phyloP scores from a whole-genome alignment of 2,797 vertebrate species.

The Babyrousa celebensis region DNA sequence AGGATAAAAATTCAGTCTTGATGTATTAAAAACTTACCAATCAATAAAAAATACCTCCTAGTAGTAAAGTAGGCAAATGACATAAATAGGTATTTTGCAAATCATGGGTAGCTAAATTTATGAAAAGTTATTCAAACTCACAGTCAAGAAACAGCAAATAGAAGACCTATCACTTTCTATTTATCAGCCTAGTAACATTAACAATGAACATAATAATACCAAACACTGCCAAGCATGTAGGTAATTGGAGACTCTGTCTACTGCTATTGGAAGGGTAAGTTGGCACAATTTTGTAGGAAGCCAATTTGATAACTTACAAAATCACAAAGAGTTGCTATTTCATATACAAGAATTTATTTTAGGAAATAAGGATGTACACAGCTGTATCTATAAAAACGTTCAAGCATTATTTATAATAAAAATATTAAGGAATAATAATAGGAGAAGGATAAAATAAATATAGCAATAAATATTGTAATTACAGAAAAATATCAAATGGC shows the following conservation, averaged over 20 bases:
- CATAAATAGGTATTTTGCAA: background rate
- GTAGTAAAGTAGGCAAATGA: constrained; percentile 24
- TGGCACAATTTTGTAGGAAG: background rate
- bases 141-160: background rate
- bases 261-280: background rate
- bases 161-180: constrained; percentile 1
- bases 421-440: constrained; percentile 1
- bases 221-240: background rate
- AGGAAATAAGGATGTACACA: constrained; percentile 5
- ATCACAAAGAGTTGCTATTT: background rate
- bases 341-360: background rate
- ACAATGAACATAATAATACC: background rate
- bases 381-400: background rate
- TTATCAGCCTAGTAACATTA: constrained; percentile 22
- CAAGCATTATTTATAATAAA: constrained; percentile 36
- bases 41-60: background rate
- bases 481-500: constrained; percentile 25
- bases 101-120: constrained; percentile 1
- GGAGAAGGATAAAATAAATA: constrained; percentile 39
- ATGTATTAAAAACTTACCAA: background rate
- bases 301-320: background rate
- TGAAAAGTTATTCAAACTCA: constrained; percentile 1
- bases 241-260: background rate
- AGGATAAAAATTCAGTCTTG: background rate
- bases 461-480: background rate